Conservation (phyloP, 2,113 vertebrate genomes). For the Hemicordylus capensis region DNA sequence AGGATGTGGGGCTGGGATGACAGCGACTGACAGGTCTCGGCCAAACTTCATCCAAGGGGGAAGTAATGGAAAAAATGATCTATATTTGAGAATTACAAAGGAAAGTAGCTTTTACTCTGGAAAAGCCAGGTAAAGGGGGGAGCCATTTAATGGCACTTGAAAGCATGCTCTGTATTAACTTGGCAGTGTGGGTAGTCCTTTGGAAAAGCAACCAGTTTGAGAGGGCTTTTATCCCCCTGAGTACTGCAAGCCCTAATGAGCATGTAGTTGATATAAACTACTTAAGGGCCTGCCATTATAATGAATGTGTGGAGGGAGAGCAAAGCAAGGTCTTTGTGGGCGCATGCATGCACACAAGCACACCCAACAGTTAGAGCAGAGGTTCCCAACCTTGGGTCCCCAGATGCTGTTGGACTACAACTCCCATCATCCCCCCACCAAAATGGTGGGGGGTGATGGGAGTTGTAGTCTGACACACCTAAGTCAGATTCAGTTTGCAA, state of each 20-base stretch:
- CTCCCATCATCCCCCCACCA: too few species aligned
- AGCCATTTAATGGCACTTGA: not conserved
- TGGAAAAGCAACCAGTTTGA: not conserved
- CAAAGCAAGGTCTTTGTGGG: not conserved
- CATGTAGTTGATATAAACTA: not conserved
- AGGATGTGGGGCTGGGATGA: too few species aligned
- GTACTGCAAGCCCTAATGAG: not conserved
- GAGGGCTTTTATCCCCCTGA: not conserved
- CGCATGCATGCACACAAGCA: too few species aligned
- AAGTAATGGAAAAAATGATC: not conserved
- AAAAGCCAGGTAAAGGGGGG: not conserved
- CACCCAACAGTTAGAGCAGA: too few species aligned
- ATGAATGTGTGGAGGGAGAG: not conserved
- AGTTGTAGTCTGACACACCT: too few species aligned
- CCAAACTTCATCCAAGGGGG: not conserved
- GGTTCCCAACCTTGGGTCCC: too few species aligned
- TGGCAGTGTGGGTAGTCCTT: not conserved
- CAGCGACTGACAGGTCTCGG: too few species aligned
- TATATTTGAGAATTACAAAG: rapidly evolving
- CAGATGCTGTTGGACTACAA: too few species aligned
- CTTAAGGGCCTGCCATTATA: not conserved
- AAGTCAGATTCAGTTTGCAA: too few species aligned
- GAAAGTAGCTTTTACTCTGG: not conserved
- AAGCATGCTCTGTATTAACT: not conserved
- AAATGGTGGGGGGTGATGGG: too few species aligned